Base-by-base conservation (phyloP, 2,888 invertebrate species). In the Rhamnusium bicolor region DNA sequence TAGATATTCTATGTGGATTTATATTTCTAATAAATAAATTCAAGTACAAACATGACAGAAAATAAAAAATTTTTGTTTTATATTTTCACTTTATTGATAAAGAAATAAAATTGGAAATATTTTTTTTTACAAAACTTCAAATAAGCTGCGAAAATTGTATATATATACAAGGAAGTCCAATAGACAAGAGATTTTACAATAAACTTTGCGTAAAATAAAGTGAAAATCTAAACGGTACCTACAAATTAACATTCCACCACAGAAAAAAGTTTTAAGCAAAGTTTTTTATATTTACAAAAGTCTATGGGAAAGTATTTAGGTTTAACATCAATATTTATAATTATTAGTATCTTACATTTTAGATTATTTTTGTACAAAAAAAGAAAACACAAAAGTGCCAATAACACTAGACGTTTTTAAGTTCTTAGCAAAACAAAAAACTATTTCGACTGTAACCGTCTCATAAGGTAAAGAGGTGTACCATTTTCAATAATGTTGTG, bases 351-450 rank as follows among this genome's bases (percentile, higher is more conserved):
- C 80, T 84, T 84, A 85, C 84, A 83, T 80, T 70, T 71, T 71
- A 72, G 81, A 79, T 76, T 80, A 76, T 81, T 78, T 80, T 84
- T 84, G 82, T 84, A 85, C 84, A 85, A 83, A 83, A 83, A 82
- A 83, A 83, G 83, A 82, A 75, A 78, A 80, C 78, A 77, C 75
- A 77, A 73, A 80, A 83, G 83, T 83, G 84, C 82, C 78, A 72
- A 76, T 75, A 75, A 77, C 69, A 77, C 76, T 77, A 72, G 60
- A 76, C 68, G 66, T 56, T 78, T 70, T 51, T 18, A 51, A 18
- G 60, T 60, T 29, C 24, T 51, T 27, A 49, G 63, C 67, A 32
- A 56, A 60, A 56, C 62, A 51, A 53, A 19, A 69, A 14, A 27
- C 18, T 54, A 46, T 54, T 18, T 18, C 14, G 46, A 14, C 8